These are phyloP conservation scores for Danaus plexippus DNA, from an alignment of 1,140 invertebrate species.

Conservation along the genomic window DNA sequence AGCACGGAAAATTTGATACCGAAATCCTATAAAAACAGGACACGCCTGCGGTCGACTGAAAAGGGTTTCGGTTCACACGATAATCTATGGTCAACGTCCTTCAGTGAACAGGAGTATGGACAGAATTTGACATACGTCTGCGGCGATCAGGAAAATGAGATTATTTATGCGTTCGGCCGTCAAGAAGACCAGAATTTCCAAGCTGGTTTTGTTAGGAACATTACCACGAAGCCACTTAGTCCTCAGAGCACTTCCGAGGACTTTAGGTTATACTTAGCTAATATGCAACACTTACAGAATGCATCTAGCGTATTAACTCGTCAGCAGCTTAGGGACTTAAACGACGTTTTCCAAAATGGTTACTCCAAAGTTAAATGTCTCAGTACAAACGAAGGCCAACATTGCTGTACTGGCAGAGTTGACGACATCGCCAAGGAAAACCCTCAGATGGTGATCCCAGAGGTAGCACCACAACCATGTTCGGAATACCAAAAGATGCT, in stretches of 20 bases:
- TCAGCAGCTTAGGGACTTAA: constrained; percentile 71
- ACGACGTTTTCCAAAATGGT: constrained; percentile 73
- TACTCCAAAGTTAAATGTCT: constrained; percentile 60
- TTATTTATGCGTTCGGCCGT: constrained; percentile 63
- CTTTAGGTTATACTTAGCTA: constrained; percentile 78
- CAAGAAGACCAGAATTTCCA: constrained; percentile 57
- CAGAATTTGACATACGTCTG: constrained; percentile 64
- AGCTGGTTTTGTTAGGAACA: constrained; percentile 65
- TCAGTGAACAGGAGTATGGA: constrained; percentile 44
- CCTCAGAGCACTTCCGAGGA: constrained; percentile 76
- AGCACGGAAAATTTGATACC: constrained; percentile 74
- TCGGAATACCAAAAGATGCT: constrained; percentile 77
- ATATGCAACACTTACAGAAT: constrained; percentile 78
- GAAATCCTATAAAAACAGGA: constrained; percentile 62
- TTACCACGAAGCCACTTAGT: constrained; percentile 75
- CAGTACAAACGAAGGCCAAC: constrained; percentile 38
- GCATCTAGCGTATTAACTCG: constrained; percentile 74
- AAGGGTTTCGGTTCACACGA: constrained; percentile 67
- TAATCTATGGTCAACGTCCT: constrained; percentile 62
- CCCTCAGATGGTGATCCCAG: constrained; percentile 62
- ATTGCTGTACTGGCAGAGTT: constrained; percentile 46
- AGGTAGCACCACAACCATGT: constrained; percentile 46
- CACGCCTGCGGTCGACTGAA: constrained; percentile 37
- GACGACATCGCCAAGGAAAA: constrained; percentile 49
- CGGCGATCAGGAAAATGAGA: constrained; percentile 66